Conservation (phyloP, 1,140 invertebrate genomes). For the Adelges cooleyi region DNA sequence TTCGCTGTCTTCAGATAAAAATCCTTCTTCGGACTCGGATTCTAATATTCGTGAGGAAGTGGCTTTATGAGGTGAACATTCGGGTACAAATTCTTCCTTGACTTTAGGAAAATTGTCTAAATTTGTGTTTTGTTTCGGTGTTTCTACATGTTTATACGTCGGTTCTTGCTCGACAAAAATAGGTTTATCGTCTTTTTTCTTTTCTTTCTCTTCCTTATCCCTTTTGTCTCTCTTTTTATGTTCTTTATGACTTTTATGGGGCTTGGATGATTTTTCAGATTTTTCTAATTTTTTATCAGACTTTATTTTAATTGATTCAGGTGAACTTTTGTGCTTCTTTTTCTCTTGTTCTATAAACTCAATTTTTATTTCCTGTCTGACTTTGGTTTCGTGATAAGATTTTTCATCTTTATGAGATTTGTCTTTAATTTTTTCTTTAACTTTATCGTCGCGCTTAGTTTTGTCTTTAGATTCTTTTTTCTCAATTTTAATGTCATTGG, state of each 20-base stretch:
- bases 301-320: conserved; percentile 14
- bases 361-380: conserved; percentile 29
- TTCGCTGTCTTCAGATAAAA: conserved; percentile 38
- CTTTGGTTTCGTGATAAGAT: conserved; percentile 37
- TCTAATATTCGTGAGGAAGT: conserved; percentile 19
- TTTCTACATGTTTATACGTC: neutral
- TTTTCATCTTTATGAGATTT: conserved; percentile 44
- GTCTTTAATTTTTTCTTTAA: conserved; percentile 42
- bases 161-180: conserved; percentile 1
- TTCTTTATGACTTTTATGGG: conserved; percentile 30
- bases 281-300: conserved; percentile 43
- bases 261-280: conserved; percentile 36
- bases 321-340: conserved; percentile 38
- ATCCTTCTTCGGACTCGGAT: conserved; percentile 31
- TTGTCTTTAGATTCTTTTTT: conserved; percentile 37
- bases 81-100: neutral
- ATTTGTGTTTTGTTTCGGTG: neutral
- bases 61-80: neutral
- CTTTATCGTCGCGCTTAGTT: conserved; percentile 42
- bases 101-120: conserved; percentile 7
- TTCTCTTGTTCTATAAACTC: conserved; percentile 30
- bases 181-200: conserved; percentile 25
- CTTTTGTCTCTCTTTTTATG: conserved; percentile 33
- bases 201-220: conserved; percentile 37
- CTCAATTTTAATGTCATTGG: conserved; percentile 28